Conservation (phyloP, 2,113 vertebrate species). For the Megalops atlanticus region DNA sequence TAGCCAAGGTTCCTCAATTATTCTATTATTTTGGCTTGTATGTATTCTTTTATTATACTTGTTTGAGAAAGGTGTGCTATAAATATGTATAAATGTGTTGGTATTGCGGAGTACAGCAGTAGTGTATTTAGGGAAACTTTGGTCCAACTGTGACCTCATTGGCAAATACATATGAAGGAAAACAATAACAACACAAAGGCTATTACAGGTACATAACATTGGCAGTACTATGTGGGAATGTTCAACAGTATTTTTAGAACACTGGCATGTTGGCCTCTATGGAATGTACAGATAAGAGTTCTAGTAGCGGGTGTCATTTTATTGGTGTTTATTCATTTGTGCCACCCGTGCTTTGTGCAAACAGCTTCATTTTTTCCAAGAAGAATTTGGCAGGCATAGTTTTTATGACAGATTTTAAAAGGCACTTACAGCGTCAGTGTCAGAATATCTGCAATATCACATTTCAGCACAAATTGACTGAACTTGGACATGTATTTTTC, state of each 20-base stretch:
- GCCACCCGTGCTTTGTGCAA: constrained; percentile 26
- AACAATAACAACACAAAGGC: constrained; percentile 50
- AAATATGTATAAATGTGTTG: not conserved
- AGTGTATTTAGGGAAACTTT: not conserved
- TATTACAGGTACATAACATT: constrained; percentile 54
- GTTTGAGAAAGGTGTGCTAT: not conserved
- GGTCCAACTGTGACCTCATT: not conserved
- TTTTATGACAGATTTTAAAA: not conserved
- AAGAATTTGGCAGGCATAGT: not conserved
- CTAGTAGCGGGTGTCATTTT: constrained; percentile 45
- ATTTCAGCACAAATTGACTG: not conserved
- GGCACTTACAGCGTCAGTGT: not conserved
- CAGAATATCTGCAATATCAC: not conserved
- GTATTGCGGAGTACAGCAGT: not conserved
- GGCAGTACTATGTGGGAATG: constrained; percentile 57
- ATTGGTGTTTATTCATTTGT: constrained; percentile 37
- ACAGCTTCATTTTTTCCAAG: not conserved
- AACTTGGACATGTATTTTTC: not conserved
- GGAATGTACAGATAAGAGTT: constrained; percentile 59
- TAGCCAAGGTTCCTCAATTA: not conserved
- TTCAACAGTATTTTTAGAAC: constrained; percentile 65
- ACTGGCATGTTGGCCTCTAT: constrained; percentile 50
- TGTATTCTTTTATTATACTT: not conserved
- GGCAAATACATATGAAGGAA: not conserved
- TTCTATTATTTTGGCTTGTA: not conserved